Evolutionary conservation across 2,888 invertebrate species (phyloP).

Genomic region (Pyrgus malvae): DNA sequence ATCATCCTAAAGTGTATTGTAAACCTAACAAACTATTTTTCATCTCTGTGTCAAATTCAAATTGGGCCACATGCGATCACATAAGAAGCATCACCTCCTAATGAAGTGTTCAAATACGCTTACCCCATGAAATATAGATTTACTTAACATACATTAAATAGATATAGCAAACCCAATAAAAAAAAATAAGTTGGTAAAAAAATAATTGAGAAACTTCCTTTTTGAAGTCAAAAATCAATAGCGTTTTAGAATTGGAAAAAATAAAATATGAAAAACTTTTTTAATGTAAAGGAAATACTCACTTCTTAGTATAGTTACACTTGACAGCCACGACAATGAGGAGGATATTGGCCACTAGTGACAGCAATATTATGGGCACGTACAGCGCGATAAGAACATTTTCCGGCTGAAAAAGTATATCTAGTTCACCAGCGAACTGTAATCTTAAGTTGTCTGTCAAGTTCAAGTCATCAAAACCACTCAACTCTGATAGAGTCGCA

Average conservation of each 20-base stretch:
- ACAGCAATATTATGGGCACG: constrained; percentile 83
- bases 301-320: constrained; percentile 86
- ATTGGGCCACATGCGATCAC: no score
- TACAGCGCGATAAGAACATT: constrained; percentile 83
- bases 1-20: no score
- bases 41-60: no score
- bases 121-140: no score
- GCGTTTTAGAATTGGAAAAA: neutral
- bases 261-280: neutral
- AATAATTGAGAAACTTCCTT: no score
- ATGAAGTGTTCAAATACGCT: no score
- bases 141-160: no score
- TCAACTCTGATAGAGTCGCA: neutral
- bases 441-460: constrained; percentile 44
- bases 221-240: no score
- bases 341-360: constrained; percentile 84
- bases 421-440: constrained; percentile 55
- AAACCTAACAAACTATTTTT: no score
- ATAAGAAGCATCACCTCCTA: no score
- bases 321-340: constrained; percentile 86
- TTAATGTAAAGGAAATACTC: constrained; percentile 44
- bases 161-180: no score
- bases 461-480: constrained; percentile 36
- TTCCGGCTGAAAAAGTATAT: constrained; percentile 70
- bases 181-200: no score